Evolutionary conservation across 2,888 invertebrate species (phyloP).

Genomic region (Glaucopsyche alexis): DNA sequence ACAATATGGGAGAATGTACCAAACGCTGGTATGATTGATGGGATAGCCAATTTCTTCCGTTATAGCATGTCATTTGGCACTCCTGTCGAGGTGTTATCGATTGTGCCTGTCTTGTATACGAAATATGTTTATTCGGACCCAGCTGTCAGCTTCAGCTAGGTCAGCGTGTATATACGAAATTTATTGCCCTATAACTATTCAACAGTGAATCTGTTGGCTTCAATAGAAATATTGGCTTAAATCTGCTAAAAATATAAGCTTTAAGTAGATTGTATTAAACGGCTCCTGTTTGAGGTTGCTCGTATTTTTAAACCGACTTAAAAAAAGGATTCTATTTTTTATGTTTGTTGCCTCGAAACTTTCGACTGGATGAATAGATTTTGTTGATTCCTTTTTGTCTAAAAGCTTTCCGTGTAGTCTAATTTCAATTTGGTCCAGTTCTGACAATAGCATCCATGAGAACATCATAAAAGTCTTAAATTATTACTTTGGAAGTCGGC

Average conservation of each 20-base stretch:
- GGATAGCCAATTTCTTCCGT: slow-evolving; percentile 10
- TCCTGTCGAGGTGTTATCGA: slow-evolving; percentile 19
- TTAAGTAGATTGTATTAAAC: too few species aligned
- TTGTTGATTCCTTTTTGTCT: too few species aligned
- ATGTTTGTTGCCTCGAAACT: too few species aligned
- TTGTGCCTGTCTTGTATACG: slow-evolving; percentile 3
- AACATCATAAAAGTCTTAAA: too few species aligned
- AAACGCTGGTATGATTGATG: slow-evolving; percentile 3
- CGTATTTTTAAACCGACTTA: too few species aligned
- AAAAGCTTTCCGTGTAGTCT: too few species aligned
- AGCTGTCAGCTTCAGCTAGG: slow-evolving; percentile 4
- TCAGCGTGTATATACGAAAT: neutral
- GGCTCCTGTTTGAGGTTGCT: too few species aligned
- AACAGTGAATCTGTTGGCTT: neutral
- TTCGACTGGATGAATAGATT: too few species aligned
- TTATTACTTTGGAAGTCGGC: too few species aligned
- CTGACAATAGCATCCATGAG: too few species aligned
- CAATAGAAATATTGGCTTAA: slow-evolving; percentile 14
- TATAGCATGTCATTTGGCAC: slow-evolving; percentile 16
- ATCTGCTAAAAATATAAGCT: neutral
- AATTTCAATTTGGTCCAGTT: too few species aligned
- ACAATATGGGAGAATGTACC: slow-evolving; percentile 10
- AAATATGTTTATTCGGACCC: slow-evolving; percentile 14
- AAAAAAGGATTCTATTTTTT: too few species aligned
- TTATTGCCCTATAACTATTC: slow-evolving; percentile 12